Conservation (phyloP, 1,140 invertebrate genomes). For the Brachionus rotundiformis region DNA sequence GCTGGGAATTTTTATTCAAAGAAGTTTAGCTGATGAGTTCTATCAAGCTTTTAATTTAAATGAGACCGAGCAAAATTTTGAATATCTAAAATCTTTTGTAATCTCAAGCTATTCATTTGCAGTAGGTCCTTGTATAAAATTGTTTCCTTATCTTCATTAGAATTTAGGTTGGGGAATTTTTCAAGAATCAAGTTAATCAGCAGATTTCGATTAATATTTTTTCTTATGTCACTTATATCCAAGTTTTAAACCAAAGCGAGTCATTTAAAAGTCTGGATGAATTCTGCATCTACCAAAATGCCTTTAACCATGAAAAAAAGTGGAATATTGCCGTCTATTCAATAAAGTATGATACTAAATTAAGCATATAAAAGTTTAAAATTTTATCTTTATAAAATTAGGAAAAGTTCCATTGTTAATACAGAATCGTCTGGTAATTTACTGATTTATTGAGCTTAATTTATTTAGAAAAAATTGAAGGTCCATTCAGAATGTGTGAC, state of each 20-base stretch:
- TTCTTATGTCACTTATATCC: slow-evolving; percentile 42
- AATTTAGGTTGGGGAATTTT: slow-evolving; percentile 26
- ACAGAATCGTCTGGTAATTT: neutral
- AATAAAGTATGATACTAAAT: slow-evolving; percentile 7
- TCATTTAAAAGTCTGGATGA: neutral
- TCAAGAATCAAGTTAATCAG: neutral
- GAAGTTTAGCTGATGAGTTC: neutral
- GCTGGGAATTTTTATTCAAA: slow-evolving; percentile 28
- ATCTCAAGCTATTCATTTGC: slow-evolving; percentile 48
- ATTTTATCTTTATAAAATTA: neutral
- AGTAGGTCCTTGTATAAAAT: neutral
- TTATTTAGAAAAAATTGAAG: neutral
- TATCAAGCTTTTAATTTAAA: slow-evolving; percentile 13
- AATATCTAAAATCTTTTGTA: slow-evolving; percentile 37
- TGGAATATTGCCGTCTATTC: slow-evolving; percentile 38
- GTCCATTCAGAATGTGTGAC: neutral
- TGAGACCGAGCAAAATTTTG: neutral
- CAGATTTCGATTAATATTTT: neutral
- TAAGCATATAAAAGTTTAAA: neutral
- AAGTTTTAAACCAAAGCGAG: neutral
- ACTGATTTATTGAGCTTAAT: neutral
- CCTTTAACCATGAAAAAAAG: neutral
- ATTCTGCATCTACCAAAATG: slow-evolving; percentile 2
- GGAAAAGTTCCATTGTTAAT: neutral
- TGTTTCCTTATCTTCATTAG: too few relatives aligned